Base-by-base conservation (phyloP, 2,113 vertebrate species). In the Ammospiza nelsoni region DNA sequence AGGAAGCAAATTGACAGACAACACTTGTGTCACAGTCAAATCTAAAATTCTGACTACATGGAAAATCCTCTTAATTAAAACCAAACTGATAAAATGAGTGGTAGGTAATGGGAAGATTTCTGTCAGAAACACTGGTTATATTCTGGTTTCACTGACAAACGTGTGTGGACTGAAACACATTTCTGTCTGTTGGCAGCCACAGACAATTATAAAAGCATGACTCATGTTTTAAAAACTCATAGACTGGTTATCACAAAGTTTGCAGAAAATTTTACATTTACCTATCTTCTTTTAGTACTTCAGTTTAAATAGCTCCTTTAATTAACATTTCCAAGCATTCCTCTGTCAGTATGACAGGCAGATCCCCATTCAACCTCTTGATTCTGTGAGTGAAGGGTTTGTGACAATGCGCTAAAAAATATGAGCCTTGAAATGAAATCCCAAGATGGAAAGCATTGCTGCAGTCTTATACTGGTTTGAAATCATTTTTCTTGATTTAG, bases 401-500 rank as follows among this genome's bases (percentile, higher is more conserved):
- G 33, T 92, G 76, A 93, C 55, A 86, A 63, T 33, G 31, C 1
- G 1, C 23, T 77, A 68, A 92, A 93, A 85, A 85, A 84, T 55
- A 41, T 23, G 23, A 94, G 79, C 25, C 37, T 80, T 88, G 72
- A 51, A 80, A 62, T 71, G n/a, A 93, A 95, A 71, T 95, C 94
- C 86, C 92, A 90, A 92, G 59, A 74, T 48, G 13, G 72, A 82
- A 96, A 86, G 21, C 39, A 84, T 29, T 81, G 48, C 67, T 84
- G 75, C 19, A 59, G 27, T 80, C 31, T 92, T 57, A 51, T 66
- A 39, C 51, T 46, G 20, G 46, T 48, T 93, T 51, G 43, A 90
- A 93, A 93, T 92, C 0, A 46, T 80, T 95, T 96, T 93, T 74
- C 72, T 93, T 94, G 78, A 94, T 92, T 82, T 77, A 84, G 31